Evolutionary conservation across 2,888 invertebrate genomes (phyloP), one percentile per base, ranked within the genome.

Genomic region (Steromphala cineraria): DNA sequence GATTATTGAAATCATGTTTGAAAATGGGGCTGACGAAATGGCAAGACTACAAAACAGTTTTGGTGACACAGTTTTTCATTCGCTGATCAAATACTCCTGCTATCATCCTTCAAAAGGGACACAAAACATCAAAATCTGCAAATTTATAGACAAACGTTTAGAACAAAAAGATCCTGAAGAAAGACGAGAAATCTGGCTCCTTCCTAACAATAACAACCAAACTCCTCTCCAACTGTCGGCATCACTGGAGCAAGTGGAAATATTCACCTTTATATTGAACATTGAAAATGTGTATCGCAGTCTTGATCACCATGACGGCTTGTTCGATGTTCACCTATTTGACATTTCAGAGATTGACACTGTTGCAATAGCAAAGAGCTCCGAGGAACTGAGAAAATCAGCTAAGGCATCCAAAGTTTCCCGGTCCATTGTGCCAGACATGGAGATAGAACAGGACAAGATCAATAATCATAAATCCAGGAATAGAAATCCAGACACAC

Each of bases 311-410:
- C 87, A 88, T 81, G 89, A 90, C 79, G 90, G 90, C 19, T 79
- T 89, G 19, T 88, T 89, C 82, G 89, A 90, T 78, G 81, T 85
- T n/a, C 87, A 88, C 40, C 79, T 85, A 28, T 88, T 86, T 79
- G 90, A 90, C 76, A 86, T 90, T 21, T 88, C 89, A 5, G 90
- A 90, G 78, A 88, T 90, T 28, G 89, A 90, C 80, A 87, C 88
- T 15, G 81, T 88, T 15, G 82, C 87, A 1, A 86, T 81, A 10
- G 10, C 5, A 46, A 46, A 13, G 10, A 46, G 13, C 46, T 46
- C 10, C 1, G 13, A 46, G 10, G 10, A 10, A 46, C 5, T 13
- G 13, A 10, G 1, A 10, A 46, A 46, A 46, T 10, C 46, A 46
- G n/a, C n/a, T n/a, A 46, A 46, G 13, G 10, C 46, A 5, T 4